Evolutionary conservation across 1,140 invertebrate genomes (phyloP), one percentile per base, ranked within the genome.

Genomic region (Penaeus vannamei): DNA sequence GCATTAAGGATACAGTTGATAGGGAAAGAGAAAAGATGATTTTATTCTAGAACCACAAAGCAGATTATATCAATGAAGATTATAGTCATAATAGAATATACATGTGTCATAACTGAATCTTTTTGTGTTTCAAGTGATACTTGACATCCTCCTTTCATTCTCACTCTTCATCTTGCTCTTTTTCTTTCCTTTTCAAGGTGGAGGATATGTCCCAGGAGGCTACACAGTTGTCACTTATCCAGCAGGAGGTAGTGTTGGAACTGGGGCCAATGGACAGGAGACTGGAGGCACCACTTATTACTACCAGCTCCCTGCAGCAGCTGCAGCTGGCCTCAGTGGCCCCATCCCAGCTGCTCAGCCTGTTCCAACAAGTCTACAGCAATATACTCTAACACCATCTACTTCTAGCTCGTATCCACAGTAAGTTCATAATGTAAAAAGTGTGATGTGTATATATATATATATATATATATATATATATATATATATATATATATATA

Each of bases 181-280:
- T 26, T 81, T 66, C 22, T 87, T 46, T 53, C 10, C 22, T 42
- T 29, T 42, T 32, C 23, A 59, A 81, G 83, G 76, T 66, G 88
- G 88, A 29, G 84, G 88, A 29, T 85, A 85, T 80, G 53, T 86
- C 60, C 84, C 84, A 60, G 84, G 84, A 32, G 88, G 88, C 26
- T 90, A 90, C 64, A 86, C 88, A n/a, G 88, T 90, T 46, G 84
- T 90, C 36, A 83, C 88, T 53, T 90, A 90, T 46, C 88, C 88
- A 32, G 62, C 88, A 3, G 88, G 77, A 64, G 60, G 87, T 23
- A 80, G 82, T 85, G 86, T 88, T 17, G 84, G 82, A n/a, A 80
- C 84, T 42, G 82, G 60, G 64, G 59, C 32, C 59, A 86, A 64
- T 79, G 84, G 84, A 10, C 84, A 90, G 53, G 88, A 85, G 26